Conservation (phyloP, 2,888 invertebrate genomes). For the Hydropsyche betteni region DNA sequence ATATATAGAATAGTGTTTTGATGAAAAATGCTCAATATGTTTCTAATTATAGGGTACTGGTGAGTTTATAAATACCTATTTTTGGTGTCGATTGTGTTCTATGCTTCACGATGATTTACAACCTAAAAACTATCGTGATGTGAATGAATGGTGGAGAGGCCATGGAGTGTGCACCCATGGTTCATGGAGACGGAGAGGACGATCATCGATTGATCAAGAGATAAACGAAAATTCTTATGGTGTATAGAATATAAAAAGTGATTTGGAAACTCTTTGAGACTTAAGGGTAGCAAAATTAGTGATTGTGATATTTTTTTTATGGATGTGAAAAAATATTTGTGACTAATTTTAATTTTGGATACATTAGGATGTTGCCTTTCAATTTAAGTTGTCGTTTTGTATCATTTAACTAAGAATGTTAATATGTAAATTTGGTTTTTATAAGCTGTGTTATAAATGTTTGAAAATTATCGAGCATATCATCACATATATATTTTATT, state of each 20-base stretch:
- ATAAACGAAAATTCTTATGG: slow-evolving; percentile 34
- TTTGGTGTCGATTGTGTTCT: slow-evolving; percentile 91
- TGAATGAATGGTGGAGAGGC: slow-evolving; percentile 94
- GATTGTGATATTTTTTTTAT: background rate
- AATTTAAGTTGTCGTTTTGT: too few relatives aligned
- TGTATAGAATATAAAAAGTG: background rate
- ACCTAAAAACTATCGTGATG: slow-evolving; percentile 75
- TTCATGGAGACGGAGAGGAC: slow-evolving; percentile 68
- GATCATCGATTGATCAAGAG: slow-evolving; percentile 46
- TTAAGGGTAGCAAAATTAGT: background rate
- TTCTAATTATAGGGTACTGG: slow-evolving; percentile 84
- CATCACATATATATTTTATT: too few relatives aligned
- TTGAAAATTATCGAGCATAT: too few relatives aligned
- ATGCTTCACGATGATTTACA: slow-evolving; percentile 76
- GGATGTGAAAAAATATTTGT: background rate
- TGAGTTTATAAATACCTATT: slow-evolving; percentile 94
- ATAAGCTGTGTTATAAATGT: too few relatives aligned
- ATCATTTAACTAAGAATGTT: too few relatives aligned
- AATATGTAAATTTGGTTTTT: too few relatives aligned
- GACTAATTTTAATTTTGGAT: background rate
- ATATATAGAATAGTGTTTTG: background rate
- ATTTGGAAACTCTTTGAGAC: background rate
- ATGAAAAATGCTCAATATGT: slow-evolving; percentile 10
- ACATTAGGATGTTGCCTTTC: too few relatives aligned
- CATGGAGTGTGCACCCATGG: slow-evolving; percentile 75